Conservation (phyloP, 2,113 vertebrate species). For the Archilochus colubris region DNA sequence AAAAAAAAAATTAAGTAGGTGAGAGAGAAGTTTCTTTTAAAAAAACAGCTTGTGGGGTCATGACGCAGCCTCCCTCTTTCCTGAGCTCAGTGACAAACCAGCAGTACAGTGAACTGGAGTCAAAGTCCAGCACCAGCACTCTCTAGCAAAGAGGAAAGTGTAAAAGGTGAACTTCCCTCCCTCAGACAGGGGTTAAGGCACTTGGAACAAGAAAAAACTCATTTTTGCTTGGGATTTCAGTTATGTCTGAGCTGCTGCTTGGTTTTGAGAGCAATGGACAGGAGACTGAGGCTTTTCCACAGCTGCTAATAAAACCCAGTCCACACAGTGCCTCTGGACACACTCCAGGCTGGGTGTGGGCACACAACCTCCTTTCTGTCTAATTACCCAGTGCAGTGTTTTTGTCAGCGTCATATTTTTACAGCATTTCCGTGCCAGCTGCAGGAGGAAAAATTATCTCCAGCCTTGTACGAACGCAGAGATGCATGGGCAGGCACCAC, state of each 20-base stretch:
- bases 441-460: conserved; percentile 16
- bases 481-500: conserved; percentile 20
- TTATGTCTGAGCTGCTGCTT: background rate
- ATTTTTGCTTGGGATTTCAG: background rate
- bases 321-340: fast-evolving
- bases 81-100: background rate
- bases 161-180: background rate
- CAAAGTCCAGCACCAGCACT: background rate
- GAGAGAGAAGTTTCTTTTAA: background rate
- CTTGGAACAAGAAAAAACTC: background rate
- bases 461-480: background rate
- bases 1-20: background rate
- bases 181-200: fast-evolving
- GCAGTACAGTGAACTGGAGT: fast-evolving
- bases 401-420: background rate
- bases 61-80: background rate
- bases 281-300: background rate
- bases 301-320: background rate
- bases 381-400: background rate
- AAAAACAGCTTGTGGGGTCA: background rate
- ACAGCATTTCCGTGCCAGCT: background rate
- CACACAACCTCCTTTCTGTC: background rate
- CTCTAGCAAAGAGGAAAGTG: background rate
- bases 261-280: background rate
- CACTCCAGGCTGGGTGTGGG: background rate